These are phyloP conservation scores for Ctenosaura bakeri DNA, from an alignment of 2,797 vertebrate species.

Conservation along the genomic window DNA sequence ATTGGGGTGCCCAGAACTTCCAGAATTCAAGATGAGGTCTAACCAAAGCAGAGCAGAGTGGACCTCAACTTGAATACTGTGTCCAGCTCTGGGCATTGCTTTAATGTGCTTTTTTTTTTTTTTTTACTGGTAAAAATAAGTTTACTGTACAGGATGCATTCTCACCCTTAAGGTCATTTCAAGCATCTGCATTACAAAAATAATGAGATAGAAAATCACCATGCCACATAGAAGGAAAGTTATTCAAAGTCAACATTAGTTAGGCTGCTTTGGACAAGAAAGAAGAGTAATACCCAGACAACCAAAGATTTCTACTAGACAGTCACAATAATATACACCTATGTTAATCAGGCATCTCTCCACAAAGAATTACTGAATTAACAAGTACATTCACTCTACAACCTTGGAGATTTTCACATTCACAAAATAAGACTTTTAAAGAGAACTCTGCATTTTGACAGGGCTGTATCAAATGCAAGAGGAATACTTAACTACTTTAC, in stretches of 20 bases:
- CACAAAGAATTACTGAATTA: conserved; percentile 65
- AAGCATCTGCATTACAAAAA: conserved; percentile 76
- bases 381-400: conserved; percentile 6
- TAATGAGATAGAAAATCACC: conserved; percentile 74
- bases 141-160: conserved; percentile 75
- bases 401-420: not conserved
- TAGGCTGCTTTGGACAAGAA: conserved; percentile 35
- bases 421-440: conserved; percentile 16
- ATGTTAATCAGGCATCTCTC: conserved; percentile 76
- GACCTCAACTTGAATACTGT: no score
- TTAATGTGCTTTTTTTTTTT: no score
- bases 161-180: conserved; percentile 68
- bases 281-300: conserved; percentile 46
- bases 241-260: conserved; percentile 68
- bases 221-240: conserved; percentile 68
- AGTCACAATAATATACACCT: conserved; percentile 66
- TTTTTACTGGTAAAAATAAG: conserved; percentile 84
- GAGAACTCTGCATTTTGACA: conserved; percentile 6
- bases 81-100: no score
- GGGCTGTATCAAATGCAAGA: conserved; percentile 15
- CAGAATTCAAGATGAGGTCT: no score
- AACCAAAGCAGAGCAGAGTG: no score
- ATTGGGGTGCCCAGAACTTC: no score
- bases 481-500: conserved; percentile 6
- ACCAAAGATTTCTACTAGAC: conserved; percentile 71